Evolutionary conservation across 2,888 invertebrate genomes (phyloP).

Genomic region (Epistrophella euchroma): DNA sequence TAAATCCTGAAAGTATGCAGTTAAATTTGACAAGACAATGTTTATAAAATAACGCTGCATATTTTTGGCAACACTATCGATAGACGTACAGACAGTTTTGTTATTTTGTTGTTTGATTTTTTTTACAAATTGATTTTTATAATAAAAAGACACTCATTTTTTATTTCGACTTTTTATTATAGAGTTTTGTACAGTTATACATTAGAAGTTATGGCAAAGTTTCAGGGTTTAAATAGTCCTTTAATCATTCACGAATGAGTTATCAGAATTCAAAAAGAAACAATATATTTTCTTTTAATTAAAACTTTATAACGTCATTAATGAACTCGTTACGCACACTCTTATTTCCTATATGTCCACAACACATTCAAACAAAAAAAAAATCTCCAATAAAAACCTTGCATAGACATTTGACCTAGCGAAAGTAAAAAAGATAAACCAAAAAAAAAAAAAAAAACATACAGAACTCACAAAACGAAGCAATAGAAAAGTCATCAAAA

Average conservation of each 20-base stretch:
- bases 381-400: not conserved
- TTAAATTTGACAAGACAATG: too few relatives aligned
- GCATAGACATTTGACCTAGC: slow-evolving; percentile 44
- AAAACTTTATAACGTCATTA: slow-evolving; percentile 9
- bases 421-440: not conserved
- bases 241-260: not conserved
- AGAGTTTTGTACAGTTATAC: too few relatives aligned
- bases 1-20: slow-evolving; percentile 30
- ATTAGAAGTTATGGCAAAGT: not conserved
- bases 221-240: not conserved
- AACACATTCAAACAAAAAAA: not conserved
- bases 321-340: slow-evolving; percentile 26
- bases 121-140: too few relatives aligned
- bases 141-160: too few relatives aligned
- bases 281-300: slow-evolving; percentile 1
- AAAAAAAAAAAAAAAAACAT: not conserved
- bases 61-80: not conserved
- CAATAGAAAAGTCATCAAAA: slow-evolving; percentile 83
- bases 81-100: too few relatives aligned
- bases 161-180: too few relatives aligned
- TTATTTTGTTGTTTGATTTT: too few relatives aligned
- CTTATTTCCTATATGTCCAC: not conserved
- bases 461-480: slow-evolving; percentile 78
- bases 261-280: not conserved
- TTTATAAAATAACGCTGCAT: not conserved